Evolutionary conservation across 2,888 invertebrate genomes (phyloP), one percentile per base, ranked within the genome.

Genomic region (Agapostemon virescens): DNA sequence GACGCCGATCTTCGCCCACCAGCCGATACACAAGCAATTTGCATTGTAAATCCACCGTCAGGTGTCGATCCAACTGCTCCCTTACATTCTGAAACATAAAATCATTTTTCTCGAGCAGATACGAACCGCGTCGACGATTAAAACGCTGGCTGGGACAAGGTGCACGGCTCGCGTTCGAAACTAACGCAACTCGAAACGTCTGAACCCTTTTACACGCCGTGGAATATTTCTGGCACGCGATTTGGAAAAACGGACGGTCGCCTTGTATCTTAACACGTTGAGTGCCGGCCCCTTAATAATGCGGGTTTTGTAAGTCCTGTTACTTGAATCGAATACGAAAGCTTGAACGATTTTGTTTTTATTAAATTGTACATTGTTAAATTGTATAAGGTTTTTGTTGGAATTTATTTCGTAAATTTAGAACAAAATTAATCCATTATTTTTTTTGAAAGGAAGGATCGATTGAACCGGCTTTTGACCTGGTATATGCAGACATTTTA

Each of bases 41-140:
- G 81, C 80, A 79, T 81, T 80, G 80, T 80, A 81, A 67, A 80
- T 81, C 49, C 49, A n/a, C n/a, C 23, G 9, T 42, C 61, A 23
- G 26, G 52, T 52, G 69, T 80, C 79, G 69, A 67, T 79, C 55
- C 66, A 45, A 40, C 55, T 45, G 67, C 20, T 40, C 26, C 33
- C 9, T 30, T 33, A 15, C 61, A 17, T 11, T 33, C 30, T 20
- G 20, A 17, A 20, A 61, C 30, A 33, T 20, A 26, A 55, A 55
- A 55, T 55, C 55, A 23, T 55, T 55, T 61, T 33, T 61, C 61
- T 33, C 61, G 20, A 15, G 26, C 13, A 55, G 55, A 26, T 13
- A 26, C 26, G 23, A 30, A 58, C 17, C 20, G 17, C 61, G 33
- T 4, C 61, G 7, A 20, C 20, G 58, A 30, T 33, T 58, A 17